These are phyloP conservation scores for Microdon myrmicae DNA, from an alignment of 2,888 invertebrate species.

Conservation along the genomic window DNA sequence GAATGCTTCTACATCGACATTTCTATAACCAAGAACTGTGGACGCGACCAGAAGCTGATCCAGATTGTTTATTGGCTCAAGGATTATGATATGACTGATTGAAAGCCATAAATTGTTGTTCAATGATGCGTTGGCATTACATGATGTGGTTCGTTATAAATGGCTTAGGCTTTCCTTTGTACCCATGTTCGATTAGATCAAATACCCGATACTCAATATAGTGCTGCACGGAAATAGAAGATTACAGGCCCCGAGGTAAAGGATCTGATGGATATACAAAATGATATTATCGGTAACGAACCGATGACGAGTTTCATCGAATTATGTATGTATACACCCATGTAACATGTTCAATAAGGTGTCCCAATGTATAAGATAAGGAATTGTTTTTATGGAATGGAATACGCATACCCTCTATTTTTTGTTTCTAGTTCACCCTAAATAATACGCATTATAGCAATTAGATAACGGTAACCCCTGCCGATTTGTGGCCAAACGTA, in stretches of 20 bases:
- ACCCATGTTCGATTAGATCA: not conserved
- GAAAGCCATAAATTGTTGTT: conserved; percentile 43
- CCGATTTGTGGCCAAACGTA: no score
- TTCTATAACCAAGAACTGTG: conserved; percentile 29
- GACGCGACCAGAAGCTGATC: no score
- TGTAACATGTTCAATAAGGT: no score
- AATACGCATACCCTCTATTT: no score
- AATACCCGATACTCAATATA: not conserved
- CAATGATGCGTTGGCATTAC: conserved; percentile 31
- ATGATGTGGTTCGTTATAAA: conserved; percentile 6
- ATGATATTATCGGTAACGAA: conserved; percentile 33
- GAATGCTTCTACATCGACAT: conserved; percentile 36
- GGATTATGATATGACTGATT: conserved; percentile 47
- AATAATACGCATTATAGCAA: no score
- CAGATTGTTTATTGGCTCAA: no score
- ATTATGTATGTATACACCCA: no score
- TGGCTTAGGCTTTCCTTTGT: conserved; percentile 1
- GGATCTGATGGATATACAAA: conserved; percentile 38
- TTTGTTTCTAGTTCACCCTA: no score
- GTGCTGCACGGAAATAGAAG: conserved; percentile 14
- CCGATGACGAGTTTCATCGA: conserved; percentile 35
- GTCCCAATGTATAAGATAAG: no score
- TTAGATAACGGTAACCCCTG: no score
- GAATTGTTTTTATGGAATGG: no score
- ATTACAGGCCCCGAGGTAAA: conserved; percentile 19